Percentiles rank a stretch among this genome's conserved stretches.
Conservation (phyloP, 2,113 vertebrate species). For the Tauraco erythrolophus region DNA sequence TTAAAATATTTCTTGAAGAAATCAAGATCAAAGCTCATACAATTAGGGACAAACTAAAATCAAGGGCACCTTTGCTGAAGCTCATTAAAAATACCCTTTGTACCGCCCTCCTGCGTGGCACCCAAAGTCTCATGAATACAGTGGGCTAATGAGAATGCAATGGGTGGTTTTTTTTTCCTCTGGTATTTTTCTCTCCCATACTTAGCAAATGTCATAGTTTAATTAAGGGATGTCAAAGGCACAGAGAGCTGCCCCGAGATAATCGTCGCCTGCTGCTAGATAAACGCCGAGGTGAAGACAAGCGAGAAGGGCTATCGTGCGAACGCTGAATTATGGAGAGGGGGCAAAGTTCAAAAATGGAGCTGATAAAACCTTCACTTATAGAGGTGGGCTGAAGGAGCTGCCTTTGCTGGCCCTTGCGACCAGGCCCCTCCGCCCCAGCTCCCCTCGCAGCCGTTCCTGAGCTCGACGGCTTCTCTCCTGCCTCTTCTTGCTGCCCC, state of each 20-base stretch:
- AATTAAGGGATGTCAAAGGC: slow-evolving; percentile 70
- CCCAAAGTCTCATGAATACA: slow-evolving; percentile 18
- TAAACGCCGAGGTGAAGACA: slow-evolving; percentile 58
- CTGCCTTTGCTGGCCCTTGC: neutral
- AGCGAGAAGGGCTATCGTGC: neutral
- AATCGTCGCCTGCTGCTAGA: slow-evolving; percentile 48
- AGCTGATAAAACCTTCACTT: neutral
- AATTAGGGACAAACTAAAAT: slow-evolving; percentile 34
- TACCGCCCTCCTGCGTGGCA: neutral
- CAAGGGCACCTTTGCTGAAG: slow-evolving; percentile 54
- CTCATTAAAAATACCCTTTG: slow-evolving; percentile 55
- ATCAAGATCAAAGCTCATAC: slow-evolving; percentile 23
- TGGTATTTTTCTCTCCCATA: slow-evolving; percentile 31
- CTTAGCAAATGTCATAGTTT: slow-evolving; percentile 60
- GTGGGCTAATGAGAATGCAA: slow-evolving; percentile 37
- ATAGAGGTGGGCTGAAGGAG: neutral
- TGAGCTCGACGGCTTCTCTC: neutral
- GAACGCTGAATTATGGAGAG: neutral
- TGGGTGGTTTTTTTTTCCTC: neutral
- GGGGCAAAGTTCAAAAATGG: neutral
- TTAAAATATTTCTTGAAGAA: slow-evolving; percentile 9
- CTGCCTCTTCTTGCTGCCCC: neutral
- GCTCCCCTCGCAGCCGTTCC: neutral
- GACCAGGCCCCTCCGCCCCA: neutral
- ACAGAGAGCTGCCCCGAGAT: slow-evolving; percentile 27